Evolutionary conservation across 2,797 vertebrate species (phyloP).

Genomic region (Erithacus rubecula): DNA sequence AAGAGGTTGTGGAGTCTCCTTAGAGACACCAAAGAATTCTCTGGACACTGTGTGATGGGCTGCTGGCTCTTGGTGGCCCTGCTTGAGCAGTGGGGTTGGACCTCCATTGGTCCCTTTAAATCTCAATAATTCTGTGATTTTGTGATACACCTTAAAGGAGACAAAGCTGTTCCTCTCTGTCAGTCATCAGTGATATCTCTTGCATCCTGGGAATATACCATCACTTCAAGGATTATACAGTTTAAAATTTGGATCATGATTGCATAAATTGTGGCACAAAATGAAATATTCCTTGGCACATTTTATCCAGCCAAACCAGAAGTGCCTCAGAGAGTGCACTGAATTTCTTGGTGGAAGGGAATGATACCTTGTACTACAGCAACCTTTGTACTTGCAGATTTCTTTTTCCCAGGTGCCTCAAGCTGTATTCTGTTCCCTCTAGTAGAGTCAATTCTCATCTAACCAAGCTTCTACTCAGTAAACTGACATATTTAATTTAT

Average conservation of each 20-base stretch:
- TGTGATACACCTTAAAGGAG: not conserved
- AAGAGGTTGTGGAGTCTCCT: not conserved
- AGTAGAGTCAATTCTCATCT: not conserved
- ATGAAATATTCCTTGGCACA: not conserved
- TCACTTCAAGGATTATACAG: not conserved
- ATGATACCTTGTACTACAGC: not conserved
- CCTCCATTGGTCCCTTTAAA: not conserved
- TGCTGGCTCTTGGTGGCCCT: not conserved
- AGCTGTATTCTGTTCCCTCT: not conserved
- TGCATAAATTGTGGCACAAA: not conserved
- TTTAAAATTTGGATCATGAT: not conserved
- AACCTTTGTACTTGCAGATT: not conserved
- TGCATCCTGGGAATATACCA: not conserved
- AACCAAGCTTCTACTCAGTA: not conserved
- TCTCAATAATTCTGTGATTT: not conserved
- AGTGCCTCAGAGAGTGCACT: rapidly evolving
- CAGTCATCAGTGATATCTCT: not conserved
- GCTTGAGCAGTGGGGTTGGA: not conserved
- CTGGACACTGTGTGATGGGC: too few relatives aligned
- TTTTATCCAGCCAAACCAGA: not conserved
- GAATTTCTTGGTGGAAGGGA: not conserved
- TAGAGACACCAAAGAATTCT: not conserved
- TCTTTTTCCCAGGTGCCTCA: not conserved
- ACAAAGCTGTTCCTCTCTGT: not conserved
- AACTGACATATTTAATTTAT: not conserved